These are phyloP conservation scores for Uropsilus gracilis DNA, from an alignment of 2,113 vertebrate genomes.

Conservation along the genomic window DNA sequence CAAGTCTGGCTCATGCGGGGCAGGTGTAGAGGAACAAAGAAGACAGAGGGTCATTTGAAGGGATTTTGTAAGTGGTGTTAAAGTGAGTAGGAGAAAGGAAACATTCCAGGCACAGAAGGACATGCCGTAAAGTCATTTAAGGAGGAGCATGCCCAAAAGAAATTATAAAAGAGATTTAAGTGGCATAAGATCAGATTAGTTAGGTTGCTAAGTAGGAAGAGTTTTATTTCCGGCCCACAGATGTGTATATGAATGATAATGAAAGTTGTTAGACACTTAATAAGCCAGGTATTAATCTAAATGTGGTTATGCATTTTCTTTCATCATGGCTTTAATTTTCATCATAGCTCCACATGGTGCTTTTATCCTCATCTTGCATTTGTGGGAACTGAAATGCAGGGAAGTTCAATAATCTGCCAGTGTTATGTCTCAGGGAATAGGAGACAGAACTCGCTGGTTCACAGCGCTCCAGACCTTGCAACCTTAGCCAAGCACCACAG, in stretches of 20 bases:
- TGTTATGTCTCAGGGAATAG: rapidly evolving
- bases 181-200: background rate
- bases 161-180: background rate
- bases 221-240: background rate
- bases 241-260: background rate
- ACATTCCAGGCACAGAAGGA: background rate
- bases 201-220: background rate
- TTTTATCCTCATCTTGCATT: background rate
- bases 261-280: background rate
- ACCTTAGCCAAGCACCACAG: rapidly evolving
- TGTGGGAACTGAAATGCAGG: background rate
- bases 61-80: background rate
- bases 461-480: background rate
- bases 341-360: background rate
- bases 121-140: background rate
- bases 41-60: background rate
- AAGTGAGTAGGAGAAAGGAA: background rate
- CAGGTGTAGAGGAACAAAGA: background rate
- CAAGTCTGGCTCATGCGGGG: rapidly evolving
- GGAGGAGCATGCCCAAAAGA: background rate
- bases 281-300: background rate
- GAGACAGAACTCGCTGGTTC: background rate
- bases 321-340: background rate
- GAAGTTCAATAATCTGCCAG: background rate
- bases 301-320: background rate